Base-by-base conservation (phyloP, 2,113 vertebrate genomes). In the Hyla sarda region DNA sequence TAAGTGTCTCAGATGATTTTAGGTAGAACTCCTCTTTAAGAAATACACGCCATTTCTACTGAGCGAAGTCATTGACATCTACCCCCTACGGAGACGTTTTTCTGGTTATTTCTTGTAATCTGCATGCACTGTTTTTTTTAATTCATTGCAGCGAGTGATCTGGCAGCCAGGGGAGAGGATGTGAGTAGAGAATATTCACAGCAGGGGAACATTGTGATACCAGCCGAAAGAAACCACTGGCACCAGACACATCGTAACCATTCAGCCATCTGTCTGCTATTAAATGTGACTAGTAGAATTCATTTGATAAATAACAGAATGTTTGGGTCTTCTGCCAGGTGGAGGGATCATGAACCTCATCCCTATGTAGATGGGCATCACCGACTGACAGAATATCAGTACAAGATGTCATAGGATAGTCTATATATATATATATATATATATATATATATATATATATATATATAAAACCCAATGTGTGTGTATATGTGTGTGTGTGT, bases 151-250 rank as follows among this genome's bases (percentile, higher is more conserved):
- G 2, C 25, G 23, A 80, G 21, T 60, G 34, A 62, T 34, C 6
- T n/a, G 77, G 34, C 77, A 41, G 77, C 54, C 54, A 62, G 50
- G 50, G 30, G 34, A 50, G 45, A 30, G 48, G 76, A 52, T 78
- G 25, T 34, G 25, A 37, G 56, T 60, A 37, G 19, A 71, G 21
- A 45, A 41, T 37, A 45, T 80, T 80, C 54, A 56, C 77, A 80
- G 77, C 77, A 23, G 54, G 77, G 73, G 77, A 80, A 80, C 77
- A 80, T 80, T 80, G 52, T 60, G 77, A 80, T 62, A 80, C 62
- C 11, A 62, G 12, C 32, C 21, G 25, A 34, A 45, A 80, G 77
- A 25, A 41, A n/a, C 54, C 67, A 37, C 67, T 83, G 82, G 82
- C 82, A 83, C 82, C 82, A 45, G 82, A 73, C 48, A 37, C 34